These are phyloP conservation scores for Phymatocera aterrima DNA, from an alignment of 2,888 invertebrate genomes.

Conservation along the genomic window DNA sequence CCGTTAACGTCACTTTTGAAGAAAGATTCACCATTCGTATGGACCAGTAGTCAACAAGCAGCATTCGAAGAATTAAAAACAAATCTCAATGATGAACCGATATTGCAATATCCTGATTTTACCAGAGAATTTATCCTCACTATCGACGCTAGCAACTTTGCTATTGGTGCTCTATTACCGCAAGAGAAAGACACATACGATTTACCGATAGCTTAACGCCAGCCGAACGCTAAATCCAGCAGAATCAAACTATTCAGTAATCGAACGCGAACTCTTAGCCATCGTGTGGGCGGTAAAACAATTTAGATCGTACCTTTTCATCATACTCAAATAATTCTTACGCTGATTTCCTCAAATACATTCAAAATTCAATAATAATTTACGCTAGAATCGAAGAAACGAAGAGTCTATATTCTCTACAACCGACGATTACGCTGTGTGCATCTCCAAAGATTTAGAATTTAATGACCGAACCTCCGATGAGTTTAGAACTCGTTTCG, in stretches of 20 bases:
- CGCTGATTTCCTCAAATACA: constrained; percentile 2
- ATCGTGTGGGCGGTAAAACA: constrained; percentile 66
- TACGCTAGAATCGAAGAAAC: background rate
- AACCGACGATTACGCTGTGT: constrained; percentile 17
- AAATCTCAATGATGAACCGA: background rate
- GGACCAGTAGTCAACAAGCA: constrained; percentile 1
- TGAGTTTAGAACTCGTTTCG: constrained; percentile 33
- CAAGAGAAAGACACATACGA: constrained; percentile 65
- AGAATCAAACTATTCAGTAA: constrained; percentile 67
- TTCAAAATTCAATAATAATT: background rate
- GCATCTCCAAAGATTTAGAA: constrained; percentile 38
- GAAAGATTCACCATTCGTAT: background rate
- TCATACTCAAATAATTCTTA: constrained; percentile 52
- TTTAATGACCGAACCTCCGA: background rate
- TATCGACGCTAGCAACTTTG: constrained; percentile 48
- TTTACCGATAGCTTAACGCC: constrained; percentile 52
- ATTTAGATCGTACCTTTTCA: constrained; percentile 68
- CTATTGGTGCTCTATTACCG: constrained; percentile 61
- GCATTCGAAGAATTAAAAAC: background rate
- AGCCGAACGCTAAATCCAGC: constrained; percentile 60
- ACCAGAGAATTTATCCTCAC: constrained; percentile 47
- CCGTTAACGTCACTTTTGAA: constrained; percentile 1
- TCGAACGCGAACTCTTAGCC: constrained; percentile 68
- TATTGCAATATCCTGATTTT: constrained; percentile 49
- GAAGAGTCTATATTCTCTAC: background rate